phyloP scores from a whole-genome alignment of 2,888 invertebrate genomes.

The Clostera curtula region DNA sequence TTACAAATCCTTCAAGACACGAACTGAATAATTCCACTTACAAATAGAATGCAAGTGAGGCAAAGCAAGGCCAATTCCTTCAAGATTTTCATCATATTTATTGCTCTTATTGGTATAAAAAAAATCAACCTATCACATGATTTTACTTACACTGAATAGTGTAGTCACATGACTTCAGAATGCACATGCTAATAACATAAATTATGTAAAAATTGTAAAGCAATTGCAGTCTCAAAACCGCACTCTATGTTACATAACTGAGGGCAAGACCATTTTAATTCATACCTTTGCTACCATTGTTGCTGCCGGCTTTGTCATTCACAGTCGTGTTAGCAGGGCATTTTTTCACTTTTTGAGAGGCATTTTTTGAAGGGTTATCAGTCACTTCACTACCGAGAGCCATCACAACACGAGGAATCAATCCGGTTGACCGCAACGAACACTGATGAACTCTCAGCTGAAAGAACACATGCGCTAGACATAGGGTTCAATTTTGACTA shows the following conservation, averaged over 20 bases:
- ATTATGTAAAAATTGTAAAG: too few relatives aligned
- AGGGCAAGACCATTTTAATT: conserved; percentile 50
- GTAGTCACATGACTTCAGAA: too few relatives aligned
- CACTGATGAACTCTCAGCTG: conserved; percentile 70
- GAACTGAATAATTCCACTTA: too few relatives aligned
- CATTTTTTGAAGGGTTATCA: conserved; percentile 66
- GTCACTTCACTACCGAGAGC: conserved; percentile 76
- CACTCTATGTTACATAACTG: conserved; percentile 68
- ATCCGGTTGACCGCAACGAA: conserved; percentile 67
- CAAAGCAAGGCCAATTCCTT: too few relatives aligned
- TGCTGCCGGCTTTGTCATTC: conserved; percentile 55
- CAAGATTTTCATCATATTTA: too few relatives aligned
- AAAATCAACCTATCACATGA: too few relatives aligned
- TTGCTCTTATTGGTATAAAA: too few relatives aligned
- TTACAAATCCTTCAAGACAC: too few relatives aligned
- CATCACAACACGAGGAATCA: conserved; percentile 75
- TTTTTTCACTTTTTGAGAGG: conserved; percentile 70
- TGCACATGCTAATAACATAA: too few relatives aligned
- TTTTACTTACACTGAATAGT: too few relatives aligned
- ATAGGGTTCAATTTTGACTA: conserved; percentile 67
- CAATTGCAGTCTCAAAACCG: conserved; percentile 33
- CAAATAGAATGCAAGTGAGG: too few relatives aligned
- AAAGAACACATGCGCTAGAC: conserved; percentile 69
- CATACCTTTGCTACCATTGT: conserved; percentile 65
- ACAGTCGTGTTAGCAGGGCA: conserved; percentile 55